Base-by-base conservation (phyloP, 2,113 vertebrate genomes). In the Solea senegalensis region DNA sequence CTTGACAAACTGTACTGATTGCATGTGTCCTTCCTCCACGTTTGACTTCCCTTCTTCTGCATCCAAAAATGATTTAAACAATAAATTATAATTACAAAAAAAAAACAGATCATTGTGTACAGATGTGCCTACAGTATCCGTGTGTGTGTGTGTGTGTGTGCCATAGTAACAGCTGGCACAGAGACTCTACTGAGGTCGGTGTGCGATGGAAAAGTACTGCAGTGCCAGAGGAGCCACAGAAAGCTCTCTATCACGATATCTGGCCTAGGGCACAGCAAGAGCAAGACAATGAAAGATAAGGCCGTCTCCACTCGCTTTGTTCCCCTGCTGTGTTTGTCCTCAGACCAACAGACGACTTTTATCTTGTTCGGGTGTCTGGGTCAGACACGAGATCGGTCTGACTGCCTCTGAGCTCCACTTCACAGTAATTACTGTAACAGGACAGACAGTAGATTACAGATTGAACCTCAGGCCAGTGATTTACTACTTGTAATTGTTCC, bases 131-230 rank as follows among this genome's bases (percentile, higher is more conserved):
- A 34, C 5, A 34, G 2, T 34, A 3, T 34, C 28, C 28, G 5
- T 34, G 34, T 34, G 34, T 34, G 34, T 34, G 5, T 6, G 34
- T 34, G 27, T 60, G 34, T 68, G 34, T 80, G 44, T 51, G 58
- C 41, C 39, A 45, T 58, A 46, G 26, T 64, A 63, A 69, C 69
- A 59, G 64, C 78, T 75, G 73, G 71, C 71, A 71, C 63, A 54
- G 48, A 50, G 54, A 50, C 3, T 60, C 64, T 77, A 64, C 50
- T 54, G 67, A n/a, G 63, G 65, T 21, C 61, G 27, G 46, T 28
- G 48, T 82, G 86, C 80, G 81, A 90, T 92, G 90, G 89, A 90
- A 91, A 91, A 92, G 65, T 87, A 87, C 83, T 83, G 70, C 48
- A 68, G 62, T 67, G 62, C 61, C 65, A 73, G 50, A 56, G 53